Base-by-base conservation (phyloP, 2,113 vertebrate genomes). In the Andinoacara biseriatus region DNA sequence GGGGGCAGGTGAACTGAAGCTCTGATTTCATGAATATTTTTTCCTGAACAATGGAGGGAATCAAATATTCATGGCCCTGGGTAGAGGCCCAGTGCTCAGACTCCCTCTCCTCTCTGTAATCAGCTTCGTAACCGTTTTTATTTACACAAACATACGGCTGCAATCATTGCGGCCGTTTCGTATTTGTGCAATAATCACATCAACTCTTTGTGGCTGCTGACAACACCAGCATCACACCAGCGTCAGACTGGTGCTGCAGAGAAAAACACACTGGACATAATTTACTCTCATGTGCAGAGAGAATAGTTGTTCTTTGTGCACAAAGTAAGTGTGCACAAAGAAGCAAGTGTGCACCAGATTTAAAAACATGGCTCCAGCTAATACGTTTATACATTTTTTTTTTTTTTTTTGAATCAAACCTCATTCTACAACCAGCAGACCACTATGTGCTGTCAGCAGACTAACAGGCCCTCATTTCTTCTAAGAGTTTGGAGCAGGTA, bases 11-110 rank as follows among this genome's bases (percentile, higher is more conserved):
- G 62, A 81, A 43, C 43, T 46, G 43, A 69, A 60, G 56, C 72
- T 82, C 59, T 78, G 87, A 86, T 86, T 81, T 86, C 78, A 84
- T 86, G 69, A 85, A 85, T 87, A 89, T 87, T 86, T 85, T 59
- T 75, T 26, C 67, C 67, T 54, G 67, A 82, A 86, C 83, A 86
- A 80, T 76, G 61, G 52, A 80, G 72, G 49, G 46, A 82, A 84
- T 90, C 58, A 82, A 88, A 82, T 83, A 89, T 89, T 86, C 84
- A 78, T 72, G 76, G 83, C 20, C 56, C 46, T 26, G 79, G 82
- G 79, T 81, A 38, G 63, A 67, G 65, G n/a, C 33, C 69, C 56
- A 38, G 65, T 29, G 75, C 74, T 52, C 57, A 63, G 57, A 40
- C 24, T 38, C 58, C 33, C 43, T 29, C 24, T 57, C 22, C 58